These are phyloP conservation scores for Nymphalis io DNA, from an alignment of 1,140 invertebrate genomes.

Conservation along the genomic window DNA sequence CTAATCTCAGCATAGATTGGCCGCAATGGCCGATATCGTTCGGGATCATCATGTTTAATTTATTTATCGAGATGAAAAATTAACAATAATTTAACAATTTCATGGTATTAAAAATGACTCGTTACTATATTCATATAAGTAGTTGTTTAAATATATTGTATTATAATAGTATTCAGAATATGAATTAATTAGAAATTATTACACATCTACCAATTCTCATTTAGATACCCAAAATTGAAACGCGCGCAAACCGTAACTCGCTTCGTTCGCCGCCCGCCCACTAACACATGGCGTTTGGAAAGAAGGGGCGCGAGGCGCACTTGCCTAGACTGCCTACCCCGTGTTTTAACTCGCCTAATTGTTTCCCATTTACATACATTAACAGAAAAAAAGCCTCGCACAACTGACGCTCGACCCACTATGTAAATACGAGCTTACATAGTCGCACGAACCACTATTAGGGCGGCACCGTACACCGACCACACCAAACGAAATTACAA, in stretches of 20 bases:
- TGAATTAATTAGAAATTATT: no score
- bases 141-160: no score
- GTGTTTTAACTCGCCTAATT: constrained; percentile 80
- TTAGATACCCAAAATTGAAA: constrained; percentile 17
- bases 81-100: no score
- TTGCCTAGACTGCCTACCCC: constrained; percentile 77
- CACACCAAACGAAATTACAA: constrained; percentile 58
- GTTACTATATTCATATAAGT: no score
- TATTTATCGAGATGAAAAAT: no score
- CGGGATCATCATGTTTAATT: no score
- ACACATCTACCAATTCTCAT: neutral
- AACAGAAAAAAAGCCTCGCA: constrained; percentile 67
- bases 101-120: no score
- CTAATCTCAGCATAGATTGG: no score
- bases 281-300: constrained; percentile 64
- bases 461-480: constrained; percentile 50
- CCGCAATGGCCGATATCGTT: no score
- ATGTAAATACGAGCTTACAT: constrained; percentile 71
- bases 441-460: constrained; percentile 52
- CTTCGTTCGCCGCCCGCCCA: constrained; percentile 57
- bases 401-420: constrained; percentile 70
- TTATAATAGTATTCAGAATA: no score
- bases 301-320: constrained; percentile 68
- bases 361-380: constrained; percentile 80
- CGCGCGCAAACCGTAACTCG: constrained; percentile 23